phyloP scores from a whole-genome alignment of 1,140 invertebrate genomes.

The silkworm (Bombyx mori) region DNA sequence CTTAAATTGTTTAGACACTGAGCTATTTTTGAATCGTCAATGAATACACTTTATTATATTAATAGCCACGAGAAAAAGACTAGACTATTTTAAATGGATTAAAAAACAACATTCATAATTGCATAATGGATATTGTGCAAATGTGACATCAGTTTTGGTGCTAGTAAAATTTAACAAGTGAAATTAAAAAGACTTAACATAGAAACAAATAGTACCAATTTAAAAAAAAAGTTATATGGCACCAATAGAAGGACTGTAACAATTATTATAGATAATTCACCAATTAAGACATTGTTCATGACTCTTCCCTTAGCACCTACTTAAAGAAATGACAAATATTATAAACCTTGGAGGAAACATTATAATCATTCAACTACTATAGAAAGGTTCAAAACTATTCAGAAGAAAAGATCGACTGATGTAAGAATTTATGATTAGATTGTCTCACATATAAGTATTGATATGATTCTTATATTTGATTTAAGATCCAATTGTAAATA shows the following conservation, averaged over 20 bases:
- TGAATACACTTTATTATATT: neutral
- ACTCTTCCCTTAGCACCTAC: slow-evolving; percentile 3
- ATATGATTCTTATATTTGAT: neutral
- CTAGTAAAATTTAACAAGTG: too few relatives aligned
- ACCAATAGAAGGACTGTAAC: slow-evolving; percentile 24
- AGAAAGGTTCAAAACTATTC: too few relatives aligned
- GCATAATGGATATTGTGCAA: slow-evolving; percentile 1
- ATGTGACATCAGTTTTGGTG: neutral
- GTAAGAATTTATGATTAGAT: too few relatives aligned
- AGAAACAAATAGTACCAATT: too few relatives aligned
- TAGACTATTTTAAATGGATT: slow-evolving; percentile 2
- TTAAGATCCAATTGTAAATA: slow-evolving; percentile 1
- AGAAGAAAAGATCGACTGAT: too few relatives aligned
- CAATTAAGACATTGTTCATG: slow-evolving; percentile 50
- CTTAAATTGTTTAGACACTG: slow-evolving; percentile 17
- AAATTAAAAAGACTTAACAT: too few relatives aligned
- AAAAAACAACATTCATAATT: neutral
- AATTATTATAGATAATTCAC: slow-evolving; percentile 28
- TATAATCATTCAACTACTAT: too few relatives aligned
- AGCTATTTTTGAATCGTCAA: slow-evolving; percentile 6
- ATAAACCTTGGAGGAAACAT: too few relatives aligned
- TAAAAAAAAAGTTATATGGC: slow-evolving; percentile 21
- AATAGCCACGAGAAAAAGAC: slow-evolving; percentile 4
- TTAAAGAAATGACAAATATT: too few relatives aligned
- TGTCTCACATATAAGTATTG: too few relatives aligned